Evolutionary conservation across 2,797 vertebrate genomes (phyloP).

Genomic region (Mus minutoides): DNA sequence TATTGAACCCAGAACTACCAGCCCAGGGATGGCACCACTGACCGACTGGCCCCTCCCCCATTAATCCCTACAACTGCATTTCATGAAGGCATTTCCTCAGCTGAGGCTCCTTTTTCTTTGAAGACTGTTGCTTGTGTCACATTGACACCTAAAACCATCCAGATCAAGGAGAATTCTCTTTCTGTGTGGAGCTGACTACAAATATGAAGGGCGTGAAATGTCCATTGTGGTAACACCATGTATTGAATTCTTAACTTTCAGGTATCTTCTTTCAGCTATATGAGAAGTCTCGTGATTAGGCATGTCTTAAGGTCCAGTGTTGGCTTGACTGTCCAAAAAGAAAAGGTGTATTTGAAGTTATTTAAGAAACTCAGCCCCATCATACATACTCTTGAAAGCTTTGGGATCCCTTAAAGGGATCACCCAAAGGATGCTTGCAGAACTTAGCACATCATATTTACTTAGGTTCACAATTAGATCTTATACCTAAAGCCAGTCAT

Average conservation of each 20-base stretch:
- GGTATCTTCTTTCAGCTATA: neutral
- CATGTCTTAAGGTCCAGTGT: neutral
- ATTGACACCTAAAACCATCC: neutral
- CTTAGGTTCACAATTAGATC: conserved; percentile 45
- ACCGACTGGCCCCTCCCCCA: neutral
- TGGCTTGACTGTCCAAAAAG: neutral
- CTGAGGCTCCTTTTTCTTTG: neutral
- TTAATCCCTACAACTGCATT: neutral
- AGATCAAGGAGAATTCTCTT: neutral
- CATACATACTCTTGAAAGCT: neutral
- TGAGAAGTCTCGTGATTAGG: neutral
- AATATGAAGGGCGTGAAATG: neutral
- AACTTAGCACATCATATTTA: neutral
- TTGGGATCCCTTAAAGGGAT: neutral
- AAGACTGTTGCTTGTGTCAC: neutral
- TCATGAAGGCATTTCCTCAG: neutral
- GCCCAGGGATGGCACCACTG: neutral
- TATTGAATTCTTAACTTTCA: conserved; percentile 35
- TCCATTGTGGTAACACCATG: neutral
- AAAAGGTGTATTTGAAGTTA: neutral
- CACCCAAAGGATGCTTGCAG: neutral
- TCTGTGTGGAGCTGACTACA: neutral
- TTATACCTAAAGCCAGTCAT: neutral
- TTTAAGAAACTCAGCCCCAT: conserved; percentile 27
- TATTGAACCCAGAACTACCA: neutral